These are phyloP conservation scores for Meloidogyne chitwoodi DNA, from an alignment of 1,140 invertebrate species.

Conservation along the genomic window DNA sequence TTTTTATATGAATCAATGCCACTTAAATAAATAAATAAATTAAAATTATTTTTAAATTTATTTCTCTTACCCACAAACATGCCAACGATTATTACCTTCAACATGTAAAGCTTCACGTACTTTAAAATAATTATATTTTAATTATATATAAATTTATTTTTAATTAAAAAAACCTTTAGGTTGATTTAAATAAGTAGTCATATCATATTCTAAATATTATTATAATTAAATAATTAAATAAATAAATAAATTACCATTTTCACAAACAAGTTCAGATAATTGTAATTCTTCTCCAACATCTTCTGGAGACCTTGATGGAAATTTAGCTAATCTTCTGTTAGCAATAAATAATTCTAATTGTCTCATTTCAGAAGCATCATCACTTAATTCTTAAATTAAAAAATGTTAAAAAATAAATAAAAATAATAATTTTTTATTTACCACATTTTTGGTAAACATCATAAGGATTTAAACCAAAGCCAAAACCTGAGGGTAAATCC, in stretches of 20 bases:
- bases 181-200: slow-evolving; percentile 55
- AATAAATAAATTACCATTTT: slow-evolving; percentile 3
- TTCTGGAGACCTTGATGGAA: neutral
- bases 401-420: neutral
- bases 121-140: no score
- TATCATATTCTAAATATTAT: slow-evolving; percentile 42
- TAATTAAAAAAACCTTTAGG: slow-evolving; percentile 5
- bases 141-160: neutral
- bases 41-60: neutral
- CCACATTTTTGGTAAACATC: slow-evolving; percentile 39
- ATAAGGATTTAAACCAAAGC: slow-evolving; percentile 55
- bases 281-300: slow-evolving; percentile 2
- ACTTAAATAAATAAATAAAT: slow-evolving; percentile 35
- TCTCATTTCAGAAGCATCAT: slow-evolving; percentile 4
- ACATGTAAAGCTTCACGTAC: slow-evolving; percentile 57
- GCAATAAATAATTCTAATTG: slow-evolving; percentile 15
- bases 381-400: slow-evolving; percentile 1
- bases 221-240: neutral
- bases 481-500: slow-evolving; percentile 6
- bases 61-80: slow-evolving; percentile 49
- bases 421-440: slow-evolving; percentile 10
- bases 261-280: slow-evolving; percentile 8
- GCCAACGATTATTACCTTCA: slow-evolving; percentile 45
- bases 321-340: slow-evolving; percentile 1
- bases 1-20: slow-evolving; percentile 52